Evolutionary conservation across 2,888 invertebrate genomes (phyloP).

Genomic region (Abrostola tripartita): DNA sequence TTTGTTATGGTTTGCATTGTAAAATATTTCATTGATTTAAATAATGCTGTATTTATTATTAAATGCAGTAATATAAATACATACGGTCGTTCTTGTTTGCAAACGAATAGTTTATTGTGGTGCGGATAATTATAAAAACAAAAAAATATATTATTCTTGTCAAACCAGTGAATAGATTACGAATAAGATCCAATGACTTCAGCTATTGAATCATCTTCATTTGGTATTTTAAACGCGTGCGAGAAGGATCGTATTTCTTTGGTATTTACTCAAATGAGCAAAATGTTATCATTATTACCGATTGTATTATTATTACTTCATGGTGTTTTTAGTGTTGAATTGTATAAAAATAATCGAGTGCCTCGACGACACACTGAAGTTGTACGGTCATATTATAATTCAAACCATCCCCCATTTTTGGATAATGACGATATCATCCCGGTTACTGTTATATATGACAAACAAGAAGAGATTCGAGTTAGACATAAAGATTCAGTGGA

Average conservation of each 20-base stretch:
- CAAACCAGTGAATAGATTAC: constrained; percentile 76
- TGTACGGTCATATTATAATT: constrained; percentile 37
- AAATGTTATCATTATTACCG: constrained; percentile 47
- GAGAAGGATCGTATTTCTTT: constrained; percentile 64
- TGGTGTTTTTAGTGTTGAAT: constrained; percentile 53
- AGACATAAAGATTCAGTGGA: constrained; percentile 14
- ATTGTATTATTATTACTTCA: constrained; percentile 41
- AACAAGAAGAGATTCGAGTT: constrained; percentile 26
- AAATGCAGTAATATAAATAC: constrained; percentile 14
- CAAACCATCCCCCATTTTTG: constrained; percentile 66
- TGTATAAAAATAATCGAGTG: constrained; percentile 38
- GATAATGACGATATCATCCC: constrained; percentile 59
- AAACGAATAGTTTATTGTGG: constrained; percentile 21
- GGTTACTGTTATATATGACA: constrained; percentile 50
- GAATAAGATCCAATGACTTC: constrained; percentile 65
- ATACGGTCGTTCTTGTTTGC: constrained; percentile 17
- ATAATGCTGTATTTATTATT: background rate
- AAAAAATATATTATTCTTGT: constrained; percentile 63
- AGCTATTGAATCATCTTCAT: constrained; percentile 74
- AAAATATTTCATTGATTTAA: background rate
- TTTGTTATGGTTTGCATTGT: background rate
- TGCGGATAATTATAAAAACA: constrained; percentile 30
- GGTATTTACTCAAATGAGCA: constrained; percentile 37
- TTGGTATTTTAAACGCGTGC: constrained; percentile 69
- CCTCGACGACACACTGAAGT: constrained; percentile 24